These are phyloP conservation scores for Trissolcus japonicus DNA, from an alignment of 2,888 invertebrate genomes.

Conservation along the genomic window DNA sequence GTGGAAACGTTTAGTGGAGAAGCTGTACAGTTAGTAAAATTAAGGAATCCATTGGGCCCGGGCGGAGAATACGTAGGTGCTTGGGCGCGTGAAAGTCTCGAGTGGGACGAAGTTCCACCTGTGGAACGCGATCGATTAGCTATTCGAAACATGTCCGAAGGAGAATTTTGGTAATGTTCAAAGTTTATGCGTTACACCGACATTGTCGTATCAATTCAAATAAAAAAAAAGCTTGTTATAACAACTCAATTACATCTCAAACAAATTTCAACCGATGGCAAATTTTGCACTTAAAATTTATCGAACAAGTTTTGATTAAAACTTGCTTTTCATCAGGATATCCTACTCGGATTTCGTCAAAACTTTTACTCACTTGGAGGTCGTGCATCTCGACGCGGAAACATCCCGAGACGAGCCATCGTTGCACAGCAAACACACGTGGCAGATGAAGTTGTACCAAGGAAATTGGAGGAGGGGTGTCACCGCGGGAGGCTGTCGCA, in stretches of 20 bases:
- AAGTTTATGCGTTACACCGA: too few species aligned
- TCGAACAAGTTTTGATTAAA: too few species aligned
- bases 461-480: slow-evolving; percentile 92
- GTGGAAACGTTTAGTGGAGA: slow-evolving; percentile 85
- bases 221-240: too few species aligned
- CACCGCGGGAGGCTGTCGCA: slow-evolving; percentile 92
- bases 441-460: slow-evolving; percentile 92
- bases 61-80: slow-evolving; percentile 83
- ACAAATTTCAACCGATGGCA: too few species aligned
- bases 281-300: too few species aligned
- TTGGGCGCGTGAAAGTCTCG: slow-evolving; percentile 82
- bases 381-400: slow-evolving; percentile 90
- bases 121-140: slow-evolving; percentile 85
- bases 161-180: slow-evolving; percentile 83
- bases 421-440: slow-evolving; percentile 85
- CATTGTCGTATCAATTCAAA: too few species aligned
- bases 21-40: slow-evolving; percentile 83
- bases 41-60: slow-evolving; percentile 83
- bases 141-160: slow-evolving; percentile 81
- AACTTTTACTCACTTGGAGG: slow-evolving; percentile 88
- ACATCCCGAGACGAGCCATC: slow-evolving; percentile 91
- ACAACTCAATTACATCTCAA: too few species aligned
- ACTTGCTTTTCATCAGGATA: slow-evolving; percentile 80
- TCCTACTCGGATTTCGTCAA: slow-evolving; percentile 88
- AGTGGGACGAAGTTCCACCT: slow-evolving; percentile 87